Base-by-base conservation (phyloP, 1,140 invertebrate species). In the Manduca sexta region DNA sequence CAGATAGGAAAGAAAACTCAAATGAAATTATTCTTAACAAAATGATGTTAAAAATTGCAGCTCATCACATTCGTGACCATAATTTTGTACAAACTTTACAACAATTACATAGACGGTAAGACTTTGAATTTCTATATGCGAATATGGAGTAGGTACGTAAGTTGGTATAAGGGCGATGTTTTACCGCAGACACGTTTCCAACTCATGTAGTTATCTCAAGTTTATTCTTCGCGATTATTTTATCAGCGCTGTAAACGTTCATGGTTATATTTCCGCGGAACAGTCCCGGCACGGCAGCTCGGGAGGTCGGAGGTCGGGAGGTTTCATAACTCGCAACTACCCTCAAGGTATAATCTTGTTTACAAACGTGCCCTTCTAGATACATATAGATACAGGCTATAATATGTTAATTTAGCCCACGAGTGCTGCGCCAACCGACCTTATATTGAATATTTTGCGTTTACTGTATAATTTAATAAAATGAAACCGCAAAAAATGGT, bases 381-480 rank as follows among this genome's bases (percentile, higher is more conserved):
- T 58, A 47, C 61, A 55, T 54, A 61, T 42, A 56, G 52, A 56
- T 47, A 47, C 44, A 57, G 56, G 52, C 60, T 40, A 62, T 71
- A 69, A 72, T 67, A 67, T 72, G 61, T 69, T 72, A 69, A 72
- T 72, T 72, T 62, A 45, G 53, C 39, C 52, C 55, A 55, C 59
- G 47, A 64, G 54, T 61, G 63, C 48, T 52, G 52, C 55, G 51
- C 52, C 40, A 48, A 12, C 46, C 55, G 53, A 42, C 52, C 60
- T 45, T 56, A 62, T 66, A 72, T 69, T 72, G 65, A 64, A 72
- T 72, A 66, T 69, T 64, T 72, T 72, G 52, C 59, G 60, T 65
- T 47, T 48, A 61, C 64, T 56, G 64, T 60, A 64, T 70, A 70
- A 67, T 67, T 67, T 64, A 62, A 46, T 43, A 31, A 55, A 64